Base-by-base conservation (phyloP, 30 jellyfish, hydroid and myxozoan species). In the Cassiopea xamachana region DNA sequence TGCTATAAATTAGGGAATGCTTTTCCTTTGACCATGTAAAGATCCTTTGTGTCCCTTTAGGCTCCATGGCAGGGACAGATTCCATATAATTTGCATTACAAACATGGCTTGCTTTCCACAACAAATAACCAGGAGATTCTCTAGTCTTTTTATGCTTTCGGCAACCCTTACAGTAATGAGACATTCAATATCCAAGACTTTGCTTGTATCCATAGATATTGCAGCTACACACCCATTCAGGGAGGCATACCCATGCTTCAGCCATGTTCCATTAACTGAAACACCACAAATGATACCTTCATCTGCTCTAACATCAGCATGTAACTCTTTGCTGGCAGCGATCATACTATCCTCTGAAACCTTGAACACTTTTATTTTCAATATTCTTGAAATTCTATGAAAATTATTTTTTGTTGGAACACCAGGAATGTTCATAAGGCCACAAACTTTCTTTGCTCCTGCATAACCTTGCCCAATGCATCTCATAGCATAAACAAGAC, bases 391-490 rank as follows among this genome's bases (percentile, higher is more conserved):
- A 2, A 64, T 9, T 64, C 15, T 64, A 47, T 47, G n/a, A 47
- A 14, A 73, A 27, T 73, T 73, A 12, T 73, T 16, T 47, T 27
- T 73, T 44, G 81, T 73, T 3, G 81, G 58, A 15, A 73, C 17
- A 14, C 47, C 17, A 2, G 81, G 81, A 39, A 73, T 73, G 61
- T 73, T 73, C 81, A 73, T 73, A 73, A 73, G 47, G 7, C 47
- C 49, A 27, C 81, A 73, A 47, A 73, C 0, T 18, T 73, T 73
- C 7, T 73, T 73, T 7, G 51, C 58, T 7, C 81, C 81, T 9
- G 74, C 1, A 17, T 5, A 64, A 9, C 74, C 74, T 64, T 13
- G 19, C 15, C 74, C 74, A 64, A 64, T 64, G 27, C 74, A 64
- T 64, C 74, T 64, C 74, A 64, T 64, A 17, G 6, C 74, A 64